These are phyloP conservation scores for Otocyon megalotis DNA, from an alignment of 2,113 vertebrate genomes.

Conservation along the genomic window DNA sequence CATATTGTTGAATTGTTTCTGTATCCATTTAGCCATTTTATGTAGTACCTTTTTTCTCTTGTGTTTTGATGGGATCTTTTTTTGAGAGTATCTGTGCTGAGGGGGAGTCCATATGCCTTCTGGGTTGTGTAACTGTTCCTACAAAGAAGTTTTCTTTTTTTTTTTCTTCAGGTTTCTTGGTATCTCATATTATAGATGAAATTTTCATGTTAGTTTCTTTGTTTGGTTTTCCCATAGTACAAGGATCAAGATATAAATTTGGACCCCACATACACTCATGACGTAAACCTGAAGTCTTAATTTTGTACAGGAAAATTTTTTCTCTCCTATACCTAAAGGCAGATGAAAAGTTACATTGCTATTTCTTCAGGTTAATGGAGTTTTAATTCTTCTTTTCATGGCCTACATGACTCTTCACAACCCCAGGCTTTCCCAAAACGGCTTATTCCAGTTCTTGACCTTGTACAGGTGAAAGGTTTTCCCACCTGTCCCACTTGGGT, in stretches of 20 bases:
- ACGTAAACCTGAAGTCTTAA: neutral
- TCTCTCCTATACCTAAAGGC: neutral
- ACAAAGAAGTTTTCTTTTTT: neutral
- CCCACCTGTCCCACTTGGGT: neutral
- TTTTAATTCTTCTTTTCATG: neutral
- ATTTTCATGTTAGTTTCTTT: neutral
- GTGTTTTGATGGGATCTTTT: neutral
- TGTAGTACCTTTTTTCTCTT: neutral
- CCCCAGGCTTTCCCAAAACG: neutral
- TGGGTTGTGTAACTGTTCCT: neutral
- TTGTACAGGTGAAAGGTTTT: neutral
- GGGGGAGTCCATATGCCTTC: neutral
- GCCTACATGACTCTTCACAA: neutral
- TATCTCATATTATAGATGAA: neutral
- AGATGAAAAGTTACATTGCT: neutral
- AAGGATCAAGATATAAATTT: neutral
- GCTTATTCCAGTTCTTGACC: neutral
- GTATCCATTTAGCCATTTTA: neutral
- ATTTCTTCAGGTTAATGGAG: neutral
- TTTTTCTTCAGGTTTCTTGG: neutral
- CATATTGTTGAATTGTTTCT: neutral
- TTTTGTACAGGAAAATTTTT: neutral
- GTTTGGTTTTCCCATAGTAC: neutral
- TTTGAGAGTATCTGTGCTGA: neutral
- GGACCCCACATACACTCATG: neutral